Evolutionary conservation across 2,797 vertebrate genomes (phyloP).

Genomic region (Cuculus canorus): DNA sequence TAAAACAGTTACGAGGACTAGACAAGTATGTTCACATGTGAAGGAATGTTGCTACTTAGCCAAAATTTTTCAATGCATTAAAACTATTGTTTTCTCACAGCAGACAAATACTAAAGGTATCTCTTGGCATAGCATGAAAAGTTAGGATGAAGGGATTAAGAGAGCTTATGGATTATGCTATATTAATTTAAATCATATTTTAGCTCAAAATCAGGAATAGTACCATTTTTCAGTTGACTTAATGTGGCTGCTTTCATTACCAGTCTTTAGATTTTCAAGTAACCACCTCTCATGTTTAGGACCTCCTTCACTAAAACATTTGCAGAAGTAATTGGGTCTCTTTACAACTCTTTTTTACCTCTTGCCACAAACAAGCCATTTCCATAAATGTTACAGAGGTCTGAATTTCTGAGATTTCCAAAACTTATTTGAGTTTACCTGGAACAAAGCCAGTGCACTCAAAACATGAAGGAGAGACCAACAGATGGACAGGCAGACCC

Average conservation of each 20-base stretch:
- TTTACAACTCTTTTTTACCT: neutral
- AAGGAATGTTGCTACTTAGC: neutral
- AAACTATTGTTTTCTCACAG: neutral
- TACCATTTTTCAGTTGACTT: neutral
- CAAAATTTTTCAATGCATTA: neutral
- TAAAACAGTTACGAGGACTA: neutral
- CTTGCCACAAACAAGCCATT: neutral
- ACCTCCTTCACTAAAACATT: neutral
- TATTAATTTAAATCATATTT: neutral
- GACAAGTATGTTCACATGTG: neutral
- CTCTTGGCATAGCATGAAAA: neutral
- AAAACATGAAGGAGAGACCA: neutral
- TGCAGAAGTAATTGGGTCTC: neutral
- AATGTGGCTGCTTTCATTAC: neutral
- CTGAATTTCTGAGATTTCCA: neutral
- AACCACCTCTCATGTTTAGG: neutral
- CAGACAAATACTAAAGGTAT: neutral
- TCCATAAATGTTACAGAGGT: neutral
- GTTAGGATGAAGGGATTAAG: neutral
- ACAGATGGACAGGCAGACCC: neutral
- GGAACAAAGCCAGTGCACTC: neutral
- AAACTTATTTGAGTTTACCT: neutral
- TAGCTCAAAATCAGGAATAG: neutral
- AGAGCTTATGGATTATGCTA: neutral
- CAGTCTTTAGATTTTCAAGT: neutral